A percentile compares a stretch with the other conserved stretches of the same genome.
These are phyloP conservation scores for Triplophysa rosa DNA, from an alignment of 2,113 vertebrate genomes.

Conservation along the genomic window DNA sequence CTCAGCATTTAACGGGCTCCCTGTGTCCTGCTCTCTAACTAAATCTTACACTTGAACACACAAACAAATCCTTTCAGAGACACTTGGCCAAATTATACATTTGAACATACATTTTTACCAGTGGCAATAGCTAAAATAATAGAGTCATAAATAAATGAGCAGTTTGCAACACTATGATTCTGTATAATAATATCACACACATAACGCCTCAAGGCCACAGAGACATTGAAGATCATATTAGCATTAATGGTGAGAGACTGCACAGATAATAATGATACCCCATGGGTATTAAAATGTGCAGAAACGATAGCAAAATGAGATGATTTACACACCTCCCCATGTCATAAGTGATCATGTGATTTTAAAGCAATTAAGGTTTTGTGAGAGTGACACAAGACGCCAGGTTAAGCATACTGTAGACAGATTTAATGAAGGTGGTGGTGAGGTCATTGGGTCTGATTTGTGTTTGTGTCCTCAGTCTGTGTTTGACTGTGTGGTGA, in stretches of 20 bases:
- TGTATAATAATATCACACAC: background rate
- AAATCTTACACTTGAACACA: constrained; percentile 53
- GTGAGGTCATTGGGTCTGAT: background rate
- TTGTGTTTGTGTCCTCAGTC: constrained; percentile 73
- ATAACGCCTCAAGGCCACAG: background rate
- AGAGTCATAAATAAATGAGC: background rate
- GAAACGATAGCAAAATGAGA: background rate
- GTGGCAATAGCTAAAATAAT: background rate
- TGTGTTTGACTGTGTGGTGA: constrained; percentile 97
- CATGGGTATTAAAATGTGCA: background rate
- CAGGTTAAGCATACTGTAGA: background rate
- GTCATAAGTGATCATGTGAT: background rate
- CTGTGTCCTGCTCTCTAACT: constrained; percentile 48
- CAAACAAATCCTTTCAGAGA: constrained; percentile 47
- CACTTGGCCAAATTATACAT: background rate
- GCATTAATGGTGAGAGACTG: background rate
- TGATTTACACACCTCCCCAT: background rate
- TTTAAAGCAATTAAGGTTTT: background rate
- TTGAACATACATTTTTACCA: constrained; percentile 18
- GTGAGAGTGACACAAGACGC: background rate
- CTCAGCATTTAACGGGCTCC: constrained; percentile 41
- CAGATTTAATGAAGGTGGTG: constrained; percentile 21
- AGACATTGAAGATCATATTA: constrained; percentile 14
- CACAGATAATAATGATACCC: constrained; percentile 2
- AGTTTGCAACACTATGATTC: background rate